Conservation (phyloP, 1,140 invertebrate species). For the Drosophila ironensis region DNA sequence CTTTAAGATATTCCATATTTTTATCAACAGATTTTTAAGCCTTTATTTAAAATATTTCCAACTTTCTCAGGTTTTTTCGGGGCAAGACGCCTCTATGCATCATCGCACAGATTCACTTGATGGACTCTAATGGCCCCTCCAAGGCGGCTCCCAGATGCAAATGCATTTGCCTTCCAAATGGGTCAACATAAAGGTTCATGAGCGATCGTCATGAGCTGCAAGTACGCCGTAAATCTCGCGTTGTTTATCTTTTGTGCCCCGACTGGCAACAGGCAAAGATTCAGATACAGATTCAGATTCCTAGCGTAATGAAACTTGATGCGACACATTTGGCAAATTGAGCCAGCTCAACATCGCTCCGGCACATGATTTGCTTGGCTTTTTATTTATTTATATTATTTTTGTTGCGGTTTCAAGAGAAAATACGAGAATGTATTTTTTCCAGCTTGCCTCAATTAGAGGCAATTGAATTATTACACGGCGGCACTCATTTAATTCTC, state of each 20-base stretch:
- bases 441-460: slow-evolving; percentile 72
- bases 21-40: too few species aligned
- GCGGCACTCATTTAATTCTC: slow-evolving; percentile 77
- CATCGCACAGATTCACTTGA: too few species aligned
- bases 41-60: too few species aligned
- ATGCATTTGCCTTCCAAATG: slow-evolving; percentile 60
- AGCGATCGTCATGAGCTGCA: slow-evolving; percentile 27
- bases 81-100: too few species aligned
- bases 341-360: slow-evolving; percentile 18
- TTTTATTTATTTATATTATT: slow-evolving; percentile 20
- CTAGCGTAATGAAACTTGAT: slow-evolving; percentile 50
- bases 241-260: not conserved
- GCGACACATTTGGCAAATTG: slow-evolving; percentile 78
- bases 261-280: slow-evolving; percentile 12
- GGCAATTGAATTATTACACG: slow-evolving; percentile 79
- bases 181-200: slow-evolving; percentile 50
- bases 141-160: slow-evolving; percentile 52
- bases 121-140: slow-evolving; percentile 32
- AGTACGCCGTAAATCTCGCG: slow-evolving; percentile 19
- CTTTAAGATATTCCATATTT: too few species aligned
- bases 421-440: slow-evolving; percentile 57
- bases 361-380: slow-evolving; percentile 22
- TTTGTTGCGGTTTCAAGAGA: slow-evolving; percentile 33
- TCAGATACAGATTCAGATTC: slow-evolving; percentile 12
- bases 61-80: too few species aligned